Evolutionary conservation across 2,113 vertebrate species (phyloP), one percentile per base, ranked within the genome.

Genomic region (Syngnathoides biaculeatus): DNA sequence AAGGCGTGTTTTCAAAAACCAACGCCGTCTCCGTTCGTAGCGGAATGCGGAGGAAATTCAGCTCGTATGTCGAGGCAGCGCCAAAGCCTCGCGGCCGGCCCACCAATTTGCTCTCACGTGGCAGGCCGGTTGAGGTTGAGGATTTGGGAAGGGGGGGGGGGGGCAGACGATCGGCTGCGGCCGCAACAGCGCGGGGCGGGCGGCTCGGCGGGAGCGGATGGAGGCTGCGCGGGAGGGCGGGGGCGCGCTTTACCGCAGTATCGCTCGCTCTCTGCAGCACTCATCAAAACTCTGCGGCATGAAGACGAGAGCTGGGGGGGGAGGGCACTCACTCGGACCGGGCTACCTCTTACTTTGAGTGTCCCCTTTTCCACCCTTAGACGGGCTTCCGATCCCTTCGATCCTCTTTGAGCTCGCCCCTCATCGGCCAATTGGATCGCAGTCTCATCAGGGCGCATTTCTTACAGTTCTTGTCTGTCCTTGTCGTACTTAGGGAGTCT

Each of bases 171-270:
- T 87, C 84, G 85, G 85, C 20, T 43, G 5, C 6, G 1, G 35
- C 43, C 13, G 53, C n/a, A 19, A 45, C 30, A 50, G 40, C 43
- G 27, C 74, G 69, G 27, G 67, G 63, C 2, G 65, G 52, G 47
- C 42, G 13, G 42, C 67, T 61, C 20, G 39, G 52, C 38, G 8
- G 40, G 61, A 57, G 14, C 35, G 48, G 52, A 43, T 24, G 47
- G 69, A 56, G 65, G 70, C 26, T 15, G 55, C 30, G 38, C 20
- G 26, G 50, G 84, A 80, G 86, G 77, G 63, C 79, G 84, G 77
- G 84, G 81, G 81, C 74, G 79, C 11, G 84, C 87, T 89, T 87
- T 92, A 92, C 91, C 88, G 92, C 91, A 92, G 90, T 90, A 85
- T 90, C 88, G 79, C 79, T 87, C 79, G 62, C 86, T 88, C 88